Evolutionary conservation across 2,888 invertebrate genomes (phyloP).

Genomic region (Hypena proboscidalis): DNA sequence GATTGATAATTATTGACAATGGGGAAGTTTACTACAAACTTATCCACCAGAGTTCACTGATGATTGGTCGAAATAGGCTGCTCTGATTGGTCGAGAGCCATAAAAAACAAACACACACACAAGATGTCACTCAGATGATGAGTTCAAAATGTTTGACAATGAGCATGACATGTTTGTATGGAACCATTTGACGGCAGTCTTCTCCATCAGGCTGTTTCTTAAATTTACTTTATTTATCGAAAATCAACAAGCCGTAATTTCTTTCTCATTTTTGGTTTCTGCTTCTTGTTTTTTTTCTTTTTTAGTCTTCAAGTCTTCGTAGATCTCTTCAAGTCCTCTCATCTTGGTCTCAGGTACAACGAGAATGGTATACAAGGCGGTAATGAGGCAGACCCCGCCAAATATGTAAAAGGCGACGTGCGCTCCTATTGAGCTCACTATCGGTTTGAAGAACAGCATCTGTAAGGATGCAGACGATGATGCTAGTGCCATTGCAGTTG

Average conservation of each 20-base stretch:
- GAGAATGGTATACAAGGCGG: slow-evolving; percentile 56
- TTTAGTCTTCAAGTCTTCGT: slow-evolving; percentile 59
- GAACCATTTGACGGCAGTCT: too few species aligned
- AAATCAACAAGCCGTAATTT: neutral
- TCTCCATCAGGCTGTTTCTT: neutral
- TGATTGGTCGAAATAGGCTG: too few species aligned
- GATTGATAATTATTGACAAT: too few species aligned
- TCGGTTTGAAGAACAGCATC: slow-evolving; percentile 68
- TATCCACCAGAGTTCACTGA: too few species aligned
- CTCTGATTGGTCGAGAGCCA: too few species aligned
- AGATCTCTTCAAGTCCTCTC: slow-evolving; percentile 63
- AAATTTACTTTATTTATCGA: too few species aligned
- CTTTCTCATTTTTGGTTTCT: slow-evolving; percentile 5
- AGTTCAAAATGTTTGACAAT: too few species aligned
- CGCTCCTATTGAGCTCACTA: slow-evolving; percentile 59
- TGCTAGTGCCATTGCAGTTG: slow-evolving; percentile 60
- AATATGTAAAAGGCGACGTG: slow-evolving; percentile 67
- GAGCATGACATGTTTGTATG: too few species aligned
- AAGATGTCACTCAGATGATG: too few species aligned
- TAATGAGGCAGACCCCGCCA: slow-evolving; percentile 55
- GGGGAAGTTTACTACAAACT: too few species aligned
- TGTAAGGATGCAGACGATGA: slow-evolving; percentile 61
- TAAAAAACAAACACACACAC: too few species aligned
- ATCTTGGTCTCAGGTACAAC: slow-evolving; percentile 67
- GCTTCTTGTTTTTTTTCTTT: slow-evolving; percentile 52